A percentile compares a stretch with the other conserved stretches of the same genome.
These are phyloP conservation scores for Nemurella pictetii DNA, from an alignment of 2,888 invertebrate species.

Conservation along the genomic window DNA sequence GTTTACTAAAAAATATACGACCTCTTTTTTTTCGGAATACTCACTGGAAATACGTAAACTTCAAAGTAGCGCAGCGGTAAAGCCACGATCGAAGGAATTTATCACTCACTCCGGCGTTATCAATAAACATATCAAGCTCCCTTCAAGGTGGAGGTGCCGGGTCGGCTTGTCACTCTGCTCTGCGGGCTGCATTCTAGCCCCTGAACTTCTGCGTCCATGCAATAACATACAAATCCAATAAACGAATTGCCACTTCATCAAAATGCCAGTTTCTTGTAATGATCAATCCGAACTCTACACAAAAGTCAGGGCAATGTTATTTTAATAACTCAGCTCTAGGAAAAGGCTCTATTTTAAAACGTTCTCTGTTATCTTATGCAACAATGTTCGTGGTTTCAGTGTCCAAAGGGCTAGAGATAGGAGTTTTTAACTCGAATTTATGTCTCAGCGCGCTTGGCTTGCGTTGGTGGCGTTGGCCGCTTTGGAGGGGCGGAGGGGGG, in stretches of 20 bases:
- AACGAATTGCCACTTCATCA: not conserved
- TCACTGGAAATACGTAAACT: not conserved
- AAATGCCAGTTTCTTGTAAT: not conserved
- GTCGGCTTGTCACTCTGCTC: not conserved
- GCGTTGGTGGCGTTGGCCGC: not conserved
- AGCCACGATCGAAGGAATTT: not conserved
- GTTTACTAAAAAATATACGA: not conserved
- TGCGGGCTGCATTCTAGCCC: not conserved
- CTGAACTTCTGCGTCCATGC: not conserved
- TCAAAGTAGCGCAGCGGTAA: not conserved
- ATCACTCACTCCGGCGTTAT: not conserved
- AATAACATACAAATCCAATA: not conserved
- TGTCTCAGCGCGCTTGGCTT: not conserved
- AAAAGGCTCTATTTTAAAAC: not conserved
- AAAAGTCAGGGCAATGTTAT: not conserved
- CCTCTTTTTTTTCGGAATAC: not conserved
- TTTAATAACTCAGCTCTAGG: not conserved
- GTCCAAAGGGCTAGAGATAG: not conserved
- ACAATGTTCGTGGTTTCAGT: not conserved
- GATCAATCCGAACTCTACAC: not conserved
- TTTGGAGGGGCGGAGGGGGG: not conserved
- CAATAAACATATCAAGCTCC: not conserved
- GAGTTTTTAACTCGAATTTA: not conserved
- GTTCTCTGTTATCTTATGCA: not conserved
- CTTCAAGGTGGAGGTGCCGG: not conserved